Evolutionary conservation across 2,888 invertebrate species (phyloP).

Genomic region (Nomada flava): DNA sequence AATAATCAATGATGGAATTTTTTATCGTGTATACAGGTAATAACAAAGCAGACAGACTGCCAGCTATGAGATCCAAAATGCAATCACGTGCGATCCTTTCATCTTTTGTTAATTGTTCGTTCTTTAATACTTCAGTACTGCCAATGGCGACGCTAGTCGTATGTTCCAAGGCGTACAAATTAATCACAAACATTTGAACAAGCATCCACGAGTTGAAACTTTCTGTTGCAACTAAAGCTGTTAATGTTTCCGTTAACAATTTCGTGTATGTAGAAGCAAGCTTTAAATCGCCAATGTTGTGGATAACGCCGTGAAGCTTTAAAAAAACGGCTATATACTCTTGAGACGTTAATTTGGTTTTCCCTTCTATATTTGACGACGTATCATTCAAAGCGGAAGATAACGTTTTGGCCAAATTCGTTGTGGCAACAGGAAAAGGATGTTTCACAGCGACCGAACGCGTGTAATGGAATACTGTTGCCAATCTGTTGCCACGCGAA

Average conservation of each 20-base stretch:
- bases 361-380: conserved; percentile 75
- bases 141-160: conserved; percentile 83
- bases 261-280: conserved; percentile 87
- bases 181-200: conserved; percentile 91
- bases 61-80: conserved; percentile 88
- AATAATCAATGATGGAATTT: conserved; percentile 87
- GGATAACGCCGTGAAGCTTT: conserved; percentile 87
- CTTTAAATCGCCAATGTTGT: conserved; percentile 86
- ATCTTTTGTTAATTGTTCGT: conserved; percentile 85
- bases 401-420: conserved; percentile 91
- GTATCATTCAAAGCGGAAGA: conserved; percentile 85
- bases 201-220: conserved; percentile 91
- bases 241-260: conserved; percentile 89
- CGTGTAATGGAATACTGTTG: conserved; percentile 94
- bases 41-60: conserved; percentile 88
- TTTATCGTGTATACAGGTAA: conserved; percentile 90
- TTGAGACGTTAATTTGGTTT: conserved; percentile 87
- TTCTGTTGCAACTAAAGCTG: conserved; percentile 91
- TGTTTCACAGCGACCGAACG: conserved; percentile 93
- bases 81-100: conserved; percentile 87
- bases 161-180: conserved; percentile 90
- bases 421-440: conserved; percentile 93
- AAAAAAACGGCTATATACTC: conserved; percentile 87
- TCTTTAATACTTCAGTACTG: conserved; percentile 83
- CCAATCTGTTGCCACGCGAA: conserved; percentile 91